These are phyloP conservation scores for Halichondria panicea DNA, from an alignment of 37 sponge, comb jelly and placozoan genomes.

Conservation along the genomic window DNA sequence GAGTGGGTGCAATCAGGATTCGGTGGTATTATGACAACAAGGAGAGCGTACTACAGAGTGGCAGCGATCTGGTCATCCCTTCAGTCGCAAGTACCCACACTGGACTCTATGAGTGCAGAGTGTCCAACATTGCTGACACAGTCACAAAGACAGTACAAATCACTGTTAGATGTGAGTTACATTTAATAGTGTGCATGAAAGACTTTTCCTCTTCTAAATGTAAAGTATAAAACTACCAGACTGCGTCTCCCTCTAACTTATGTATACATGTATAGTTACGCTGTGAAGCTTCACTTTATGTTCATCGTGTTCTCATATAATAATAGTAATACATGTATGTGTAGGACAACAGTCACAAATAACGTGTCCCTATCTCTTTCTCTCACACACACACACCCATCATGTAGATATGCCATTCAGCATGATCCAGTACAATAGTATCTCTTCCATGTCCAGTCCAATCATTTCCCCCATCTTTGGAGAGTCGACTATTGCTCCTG, in stretches of 20 bases:
- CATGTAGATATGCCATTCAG: slow-evolving; percentile 24
- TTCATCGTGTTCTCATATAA: too few species aligned
- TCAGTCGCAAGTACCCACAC: background rate
- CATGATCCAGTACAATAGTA: background rate
- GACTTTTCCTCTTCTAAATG: background rate
- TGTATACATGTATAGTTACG: too few species aligned
- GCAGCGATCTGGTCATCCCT: background rate
- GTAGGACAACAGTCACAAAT: too few species aligned
- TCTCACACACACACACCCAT: background rate
- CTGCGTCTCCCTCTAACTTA: background rate
- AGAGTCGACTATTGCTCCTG: background rate
- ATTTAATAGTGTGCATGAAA: background rate
- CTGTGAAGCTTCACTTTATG: too few species aligned
- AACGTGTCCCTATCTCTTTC: background rate
- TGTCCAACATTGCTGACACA: background rate
- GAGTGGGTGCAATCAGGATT: background rate
- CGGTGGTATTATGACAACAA: background rate
- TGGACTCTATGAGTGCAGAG: slow-evolving; percentile 12
- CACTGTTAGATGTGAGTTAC: slow-evolving; percentile 9
- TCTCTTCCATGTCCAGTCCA: background rate
- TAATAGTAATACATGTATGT: too few species aligned
- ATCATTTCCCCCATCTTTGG: background rate
- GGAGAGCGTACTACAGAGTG: background rate
- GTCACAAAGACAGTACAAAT: background rate
- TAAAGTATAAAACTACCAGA: background rate